A percentile compares a stretch with the other conserved stretches of the same genome.
Conservation (phyloP, 2,888 invertebrate genomes). For the Lepidocyrtoides sp. region DNA sequence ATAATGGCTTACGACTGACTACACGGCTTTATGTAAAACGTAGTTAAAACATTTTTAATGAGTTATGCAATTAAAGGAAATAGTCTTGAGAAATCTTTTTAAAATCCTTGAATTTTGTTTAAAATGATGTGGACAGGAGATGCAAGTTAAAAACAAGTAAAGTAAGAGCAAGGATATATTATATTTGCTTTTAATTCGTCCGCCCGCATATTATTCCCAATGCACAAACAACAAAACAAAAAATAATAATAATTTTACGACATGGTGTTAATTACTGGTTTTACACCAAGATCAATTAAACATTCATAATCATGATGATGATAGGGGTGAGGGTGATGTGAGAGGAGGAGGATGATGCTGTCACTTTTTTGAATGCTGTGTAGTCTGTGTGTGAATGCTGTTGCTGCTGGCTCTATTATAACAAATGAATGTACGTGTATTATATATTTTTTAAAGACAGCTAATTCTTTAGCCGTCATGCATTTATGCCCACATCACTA, state of each 20-base stretch:
- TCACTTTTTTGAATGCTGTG: constrained; percentile 37
- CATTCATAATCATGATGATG: constrained; percentile 64
- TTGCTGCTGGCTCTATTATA: neutral
- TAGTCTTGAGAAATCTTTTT: too few relatives aligned
- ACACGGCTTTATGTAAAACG: neutral
- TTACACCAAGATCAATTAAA: constrained; percentile 69
- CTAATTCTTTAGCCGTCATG: constrained; percentile 60
- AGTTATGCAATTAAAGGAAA: too few relatives aligned
- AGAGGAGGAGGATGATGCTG: constrained; percentile 49
- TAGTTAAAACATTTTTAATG: neutral
- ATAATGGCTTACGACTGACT: neutral
- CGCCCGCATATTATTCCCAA: neutral
- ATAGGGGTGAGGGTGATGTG: constrained; percentile 34
- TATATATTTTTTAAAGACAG: constrained; percentile 57
- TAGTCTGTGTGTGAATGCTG: neutral
- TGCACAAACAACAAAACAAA: neutral
- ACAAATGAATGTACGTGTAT: too few relatives aligned
- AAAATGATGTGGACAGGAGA: constrained; percentile 10
- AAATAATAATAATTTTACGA: constrained; percentile 53
- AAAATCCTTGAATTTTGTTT: constrained; percentile 21
- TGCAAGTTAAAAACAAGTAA: constrained; percentile 33
- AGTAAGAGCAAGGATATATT: too few relatives aligned
- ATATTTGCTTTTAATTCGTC: constrained; percentile 2
- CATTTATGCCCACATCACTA: constrained; percentile 48
- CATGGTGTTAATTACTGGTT: constrained; percentile 72